Conservation (phyloP, 2,888 invertebrate genomes). For the Coenonympha arcania region DNA sequence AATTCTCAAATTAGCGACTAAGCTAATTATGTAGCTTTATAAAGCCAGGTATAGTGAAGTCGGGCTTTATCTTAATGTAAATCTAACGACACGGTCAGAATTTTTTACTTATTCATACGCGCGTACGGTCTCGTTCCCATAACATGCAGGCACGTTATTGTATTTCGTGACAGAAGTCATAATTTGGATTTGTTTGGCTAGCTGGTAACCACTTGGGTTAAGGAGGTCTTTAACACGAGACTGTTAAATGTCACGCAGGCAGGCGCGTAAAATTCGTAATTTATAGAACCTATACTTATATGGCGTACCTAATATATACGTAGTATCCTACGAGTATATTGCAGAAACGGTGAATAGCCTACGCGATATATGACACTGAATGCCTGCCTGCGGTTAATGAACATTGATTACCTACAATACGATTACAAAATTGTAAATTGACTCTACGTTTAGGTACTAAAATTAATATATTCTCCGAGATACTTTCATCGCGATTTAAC, state of each 20-base stretch:
- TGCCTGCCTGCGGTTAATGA: too few species aligned
- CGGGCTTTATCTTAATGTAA: constrained; percentile 29
- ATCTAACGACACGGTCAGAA: constrained; percentile 27
- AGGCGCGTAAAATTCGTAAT: background rate
- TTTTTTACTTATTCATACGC: constrained; percentile 22
- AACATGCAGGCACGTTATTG: constrained; percentile 25
- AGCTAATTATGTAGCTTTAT: constrained; percentile 18
- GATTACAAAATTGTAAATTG: too few species aligned
- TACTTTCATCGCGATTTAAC: too few species aligned
- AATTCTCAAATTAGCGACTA: background rate
- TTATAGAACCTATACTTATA: background rate
- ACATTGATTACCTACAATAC: too few species aligned
- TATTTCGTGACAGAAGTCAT: constrained; percentile 31
- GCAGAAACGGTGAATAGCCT: too few species aligned
- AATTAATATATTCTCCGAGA: too few species aligned
- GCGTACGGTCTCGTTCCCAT: constrained; percentile 26
- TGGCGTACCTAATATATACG: too few species aligned
- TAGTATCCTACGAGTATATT: too few species aligned
- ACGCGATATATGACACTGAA: too few species aligned
- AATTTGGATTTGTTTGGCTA: constrained; percentile 22
- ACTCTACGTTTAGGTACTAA: too few species aligned
- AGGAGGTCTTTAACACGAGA: constrained; percentile 7
- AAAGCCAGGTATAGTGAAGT: constrained; percentile 16
- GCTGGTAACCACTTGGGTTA: constrained; percentile 4
- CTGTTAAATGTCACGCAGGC: constrained; percentile 1